Conservation (phyloP, 2,797 vertebrate genomes). For the Moxostoma hubbsi region DNA sequence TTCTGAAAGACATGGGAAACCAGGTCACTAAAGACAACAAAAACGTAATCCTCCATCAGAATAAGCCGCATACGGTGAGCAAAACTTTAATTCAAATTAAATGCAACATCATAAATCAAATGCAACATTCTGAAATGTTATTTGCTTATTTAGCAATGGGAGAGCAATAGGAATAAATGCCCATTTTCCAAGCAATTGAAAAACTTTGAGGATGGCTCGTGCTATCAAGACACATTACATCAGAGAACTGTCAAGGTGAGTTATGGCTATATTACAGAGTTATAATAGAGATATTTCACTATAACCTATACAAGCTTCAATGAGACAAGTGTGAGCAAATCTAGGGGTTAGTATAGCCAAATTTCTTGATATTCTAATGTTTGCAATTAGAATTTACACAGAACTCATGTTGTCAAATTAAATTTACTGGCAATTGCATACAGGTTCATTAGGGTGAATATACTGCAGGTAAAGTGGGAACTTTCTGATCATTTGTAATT, state of each 20-base stretch:
- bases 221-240: constrained; percentile 79
- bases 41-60: not conserved
- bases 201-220: constrained; percentile 77
- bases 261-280: not conserved
- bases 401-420: too few species aligned
- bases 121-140: not conserved
- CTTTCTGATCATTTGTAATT: too few species aligned
- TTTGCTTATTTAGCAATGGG: not conserved
- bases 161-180: constrained; percentile 26
- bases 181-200: constrained; percentile 68
- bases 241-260: constrained; percentile 78
- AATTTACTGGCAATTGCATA: too few species aligned
- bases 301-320: too few species aligned
- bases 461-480: too few species aligned
- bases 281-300: too few species aligned
- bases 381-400: too few species aligned
- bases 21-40: not conserved
- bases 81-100: not conserved
- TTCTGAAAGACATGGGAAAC: constrained; percentile 14
- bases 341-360: too few species aligned
- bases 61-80: not conserved
- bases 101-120: not conserved
- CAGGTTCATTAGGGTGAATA: too few species aligned
- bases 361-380: too few species aligned
- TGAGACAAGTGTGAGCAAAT: too few species aligned